Evolutionary conservation across 2,888 invertebrate species (phyloP).

Genomic region (Agrochola macilenta): DNA sequence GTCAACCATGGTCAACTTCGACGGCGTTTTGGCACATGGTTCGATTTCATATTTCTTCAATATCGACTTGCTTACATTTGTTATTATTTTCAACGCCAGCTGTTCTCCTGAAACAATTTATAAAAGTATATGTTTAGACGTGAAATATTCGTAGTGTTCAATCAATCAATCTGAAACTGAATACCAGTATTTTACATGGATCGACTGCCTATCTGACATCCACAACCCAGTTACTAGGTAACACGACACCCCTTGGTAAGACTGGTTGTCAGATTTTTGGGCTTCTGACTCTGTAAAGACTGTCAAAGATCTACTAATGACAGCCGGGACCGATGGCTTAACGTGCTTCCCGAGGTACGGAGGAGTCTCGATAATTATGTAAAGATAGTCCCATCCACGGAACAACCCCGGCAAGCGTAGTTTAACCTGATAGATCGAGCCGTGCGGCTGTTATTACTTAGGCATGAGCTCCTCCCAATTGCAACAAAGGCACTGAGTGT

Average conservation of each 20-base stretch:
- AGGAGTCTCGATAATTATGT: too few species aligned
- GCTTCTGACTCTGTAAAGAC: neutral
- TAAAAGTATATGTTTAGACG: neutral
- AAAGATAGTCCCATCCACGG: too few species aligned
- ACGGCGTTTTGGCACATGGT: constrained; percentile 76
- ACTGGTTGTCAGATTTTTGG: neutral
- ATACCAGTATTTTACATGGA: neutral
- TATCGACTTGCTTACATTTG: constrained; percentile 72
- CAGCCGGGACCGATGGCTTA: neutral
- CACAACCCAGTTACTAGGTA: too few species aligned
- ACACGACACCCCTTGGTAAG: neutral
- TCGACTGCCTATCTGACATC: too few species aligned
- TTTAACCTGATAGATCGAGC: too few species aligned
- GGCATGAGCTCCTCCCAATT: too few species aligned
- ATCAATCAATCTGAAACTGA: neutral
- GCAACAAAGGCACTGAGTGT: too few species aligned
- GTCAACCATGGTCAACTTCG: constrained; percentile 74
- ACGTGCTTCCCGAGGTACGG: too few species aligned
- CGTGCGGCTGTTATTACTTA: too few species aligned
- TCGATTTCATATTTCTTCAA: constrained; percentile 77
- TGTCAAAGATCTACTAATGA: neutral
- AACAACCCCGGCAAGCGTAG: too few species aligned
- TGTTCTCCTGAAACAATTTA: constrained; percentile 82
- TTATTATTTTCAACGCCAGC: constrained; percentile 79
- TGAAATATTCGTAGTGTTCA: neutral